Percentiles rank a stretch among this genome's conserved stretches.
These are phyloP conservation scores for Myodes glareolus DNA, from an alignment of 2,113 vertebrate genomes.

Conservation along the genomic window DNA sequence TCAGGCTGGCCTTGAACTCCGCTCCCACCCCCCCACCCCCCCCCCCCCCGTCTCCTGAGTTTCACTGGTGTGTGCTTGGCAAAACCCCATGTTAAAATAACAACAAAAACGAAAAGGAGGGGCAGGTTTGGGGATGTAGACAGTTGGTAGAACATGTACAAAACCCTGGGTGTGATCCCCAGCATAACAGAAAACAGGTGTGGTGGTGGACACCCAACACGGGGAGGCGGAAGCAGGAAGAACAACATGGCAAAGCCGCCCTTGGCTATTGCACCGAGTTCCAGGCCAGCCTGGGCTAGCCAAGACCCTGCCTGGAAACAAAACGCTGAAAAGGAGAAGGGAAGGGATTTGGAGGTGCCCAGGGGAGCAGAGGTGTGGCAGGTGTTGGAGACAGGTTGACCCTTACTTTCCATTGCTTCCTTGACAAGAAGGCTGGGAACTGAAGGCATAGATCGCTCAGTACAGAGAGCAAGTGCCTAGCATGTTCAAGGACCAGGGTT, in stretches of 20 bases:
- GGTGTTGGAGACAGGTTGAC: neutral
- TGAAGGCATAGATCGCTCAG: neutral
- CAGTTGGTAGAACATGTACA: neutral
- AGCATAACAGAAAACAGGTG: neutral
- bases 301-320: neutral
- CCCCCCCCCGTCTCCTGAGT: too few species aligned
- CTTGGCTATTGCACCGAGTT: neutral
- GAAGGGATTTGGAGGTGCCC: neutral
- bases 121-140: neutral
- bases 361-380: neutral
- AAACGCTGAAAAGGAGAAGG: neutral
- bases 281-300: neutral
- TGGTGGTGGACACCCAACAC: neutral
- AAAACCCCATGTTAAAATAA: neutral
- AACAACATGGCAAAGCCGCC: neutral
- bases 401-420: too few species aligned
- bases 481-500: neutral
- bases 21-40: too few species aligned
- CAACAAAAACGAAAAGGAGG: neutral
- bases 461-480: accelerated
- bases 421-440: neutral
- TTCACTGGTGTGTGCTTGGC: too few species aligned
- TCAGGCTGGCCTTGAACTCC: too few species aligned
- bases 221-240: neutral
- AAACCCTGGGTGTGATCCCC: neutral